Percentiles rank a stretch among this genome's conserved stretches.
Conservation (phyloP, 2,797 vertebrate species). For the Gambelia wislizenii region DNA sequence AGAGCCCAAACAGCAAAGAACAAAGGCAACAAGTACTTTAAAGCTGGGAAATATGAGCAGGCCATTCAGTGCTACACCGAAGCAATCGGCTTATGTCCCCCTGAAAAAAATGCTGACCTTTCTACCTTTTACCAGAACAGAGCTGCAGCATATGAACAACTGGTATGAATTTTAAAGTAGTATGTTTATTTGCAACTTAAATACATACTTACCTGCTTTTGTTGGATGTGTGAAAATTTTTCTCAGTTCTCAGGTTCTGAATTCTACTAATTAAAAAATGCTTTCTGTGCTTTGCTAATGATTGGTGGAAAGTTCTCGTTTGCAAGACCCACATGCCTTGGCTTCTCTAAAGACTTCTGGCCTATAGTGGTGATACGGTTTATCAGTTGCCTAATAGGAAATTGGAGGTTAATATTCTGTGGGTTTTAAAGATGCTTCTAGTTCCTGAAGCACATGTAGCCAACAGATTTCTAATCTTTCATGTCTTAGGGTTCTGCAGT, state of each 20-base stretch:
- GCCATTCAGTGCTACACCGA: conserved; percentile 99
- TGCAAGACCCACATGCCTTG: neutral
- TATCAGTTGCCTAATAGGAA: neutral
- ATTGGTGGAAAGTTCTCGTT: neutral
- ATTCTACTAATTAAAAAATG: neutral
- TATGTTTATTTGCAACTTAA: conserved; percentile 17
- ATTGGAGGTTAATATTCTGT: neutral
- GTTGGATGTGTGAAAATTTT: neutral
- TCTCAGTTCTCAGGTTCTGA: neutral
- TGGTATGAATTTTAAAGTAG: conserved; percentile 81
- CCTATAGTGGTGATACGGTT: neutral
- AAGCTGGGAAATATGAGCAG: conserved; percentile 95
- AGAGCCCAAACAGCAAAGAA: conserved; percentile 96
- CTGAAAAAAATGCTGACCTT: conserved; percentile 92
- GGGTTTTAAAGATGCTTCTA: neutral
- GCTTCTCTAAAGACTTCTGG: neutral
- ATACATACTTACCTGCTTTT: conserved; percentile 6
- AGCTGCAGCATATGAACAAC: conserved; percentile 96
- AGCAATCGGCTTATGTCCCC: conserved; percentile 92
- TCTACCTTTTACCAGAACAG: conserved; percentile 99
- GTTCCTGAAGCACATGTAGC: neutral
- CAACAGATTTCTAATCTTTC: neutral
- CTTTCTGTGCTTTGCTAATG: neutral
- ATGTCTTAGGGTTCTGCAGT: neutral
- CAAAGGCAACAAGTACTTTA: conserved; percentile 99